Conservation (phyloP, 2,888 invertebrate genomes). For the Dexiosoma caninum region DNA sequence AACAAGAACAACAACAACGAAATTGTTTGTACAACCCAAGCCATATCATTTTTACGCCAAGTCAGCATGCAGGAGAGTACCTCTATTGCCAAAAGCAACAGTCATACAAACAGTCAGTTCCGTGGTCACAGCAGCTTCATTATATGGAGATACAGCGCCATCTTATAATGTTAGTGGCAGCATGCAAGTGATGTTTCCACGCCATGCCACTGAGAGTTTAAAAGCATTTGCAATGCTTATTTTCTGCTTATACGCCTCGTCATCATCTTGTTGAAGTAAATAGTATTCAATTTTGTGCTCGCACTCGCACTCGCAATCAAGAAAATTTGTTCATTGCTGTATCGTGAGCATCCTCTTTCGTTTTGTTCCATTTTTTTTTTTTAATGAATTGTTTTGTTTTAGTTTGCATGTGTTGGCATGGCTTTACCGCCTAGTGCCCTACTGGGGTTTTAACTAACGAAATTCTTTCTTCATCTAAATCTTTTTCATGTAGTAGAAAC, state of each 20-base stretch:
- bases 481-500: background rate
- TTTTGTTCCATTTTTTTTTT: background rate
- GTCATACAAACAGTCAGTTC: constrained; percentile 26
- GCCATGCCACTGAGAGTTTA: constrained; percentile 21
- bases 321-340: constrained; percentile 35
- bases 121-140: constrained; percentile 31
- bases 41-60: constrained; percentile 46
- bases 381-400: background rate
- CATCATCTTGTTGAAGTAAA: constrained; percentile 63
- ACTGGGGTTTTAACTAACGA: background rate
- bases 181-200: constrained; percentile 2
- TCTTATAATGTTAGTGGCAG: constrained; percentile 33
- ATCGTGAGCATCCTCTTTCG: background rate
- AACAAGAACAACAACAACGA: constrained; percentile 24
- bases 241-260: constrained; percentile 64
- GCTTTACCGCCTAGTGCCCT: constrained; percentile 28
- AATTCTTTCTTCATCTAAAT: background rate
- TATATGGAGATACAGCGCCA: constrained; percentile 28
- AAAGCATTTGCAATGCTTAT: constrained; percentile 56
- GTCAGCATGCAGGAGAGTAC: constrained; percentile 29
- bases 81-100: constrained; percentile 34
- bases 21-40: constrained; percentile 10
- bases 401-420: constrained; percentile 19
- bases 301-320: background rate
- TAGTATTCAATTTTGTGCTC: constrained; percentile 54